Percentiles rank a stretch among this genome's conserved stretches.
Evolutionary conservation across 2,113 vertebrate genomes (phyloP).

Genomic region (Tupaia chinensis): DNA sequence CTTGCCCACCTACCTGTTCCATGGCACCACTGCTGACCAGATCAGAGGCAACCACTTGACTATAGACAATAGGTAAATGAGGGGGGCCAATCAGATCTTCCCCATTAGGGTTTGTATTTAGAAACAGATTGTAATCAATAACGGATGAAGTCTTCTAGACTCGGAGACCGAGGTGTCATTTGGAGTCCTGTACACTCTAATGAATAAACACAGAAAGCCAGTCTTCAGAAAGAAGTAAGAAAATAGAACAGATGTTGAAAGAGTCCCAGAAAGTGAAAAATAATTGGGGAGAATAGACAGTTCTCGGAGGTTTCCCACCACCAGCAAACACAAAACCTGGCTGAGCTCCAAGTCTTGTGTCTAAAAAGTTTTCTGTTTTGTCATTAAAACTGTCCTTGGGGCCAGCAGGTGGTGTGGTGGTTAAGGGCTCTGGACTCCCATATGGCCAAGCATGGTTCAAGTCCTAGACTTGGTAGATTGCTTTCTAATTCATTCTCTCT

Average conservation of each 20-base stretch:
- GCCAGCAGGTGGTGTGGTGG: too few relatives aligned
- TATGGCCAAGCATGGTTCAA: too few relatives aligned
- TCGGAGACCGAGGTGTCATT: neutral
- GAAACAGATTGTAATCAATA: constrained; percentile 19
- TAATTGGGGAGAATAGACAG: neutral
- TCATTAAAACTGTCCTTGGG: neutral
- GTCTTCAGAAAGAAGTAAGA: neutral
- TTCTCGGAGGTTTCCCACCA: neutral
- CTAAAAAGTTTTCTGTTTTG: constrained; percentile 1
- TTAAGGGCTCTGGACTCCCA: too few relatives aligned
- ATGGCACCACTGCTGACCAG: neutral
- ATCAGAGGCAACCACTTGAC: neutral
- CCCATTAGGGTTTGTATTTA: neutral
- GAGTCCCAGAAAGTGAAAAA: neutral
- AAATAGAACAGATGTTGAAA: neutral
- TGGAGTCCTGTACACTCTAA: neutral
- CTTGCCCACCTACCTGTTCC: neutral
- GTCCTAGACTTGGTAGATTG: too few relatives aligned
- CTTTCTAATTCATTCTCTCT: too few relatives aligned
- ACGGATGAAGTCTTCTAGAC: neutral
- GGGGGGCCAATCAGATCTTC: neutral
- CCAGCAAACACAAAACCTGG: neutral
- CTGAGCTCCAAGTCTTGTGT: neutral
- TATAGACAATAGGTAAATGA: neutral
- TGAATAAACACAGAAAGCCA: constrained; percentile 31